phyloP scores from a whole-genome alignment of 2,888 invertebrate genomes.

The Dermolepida albohirtum region DNA sequence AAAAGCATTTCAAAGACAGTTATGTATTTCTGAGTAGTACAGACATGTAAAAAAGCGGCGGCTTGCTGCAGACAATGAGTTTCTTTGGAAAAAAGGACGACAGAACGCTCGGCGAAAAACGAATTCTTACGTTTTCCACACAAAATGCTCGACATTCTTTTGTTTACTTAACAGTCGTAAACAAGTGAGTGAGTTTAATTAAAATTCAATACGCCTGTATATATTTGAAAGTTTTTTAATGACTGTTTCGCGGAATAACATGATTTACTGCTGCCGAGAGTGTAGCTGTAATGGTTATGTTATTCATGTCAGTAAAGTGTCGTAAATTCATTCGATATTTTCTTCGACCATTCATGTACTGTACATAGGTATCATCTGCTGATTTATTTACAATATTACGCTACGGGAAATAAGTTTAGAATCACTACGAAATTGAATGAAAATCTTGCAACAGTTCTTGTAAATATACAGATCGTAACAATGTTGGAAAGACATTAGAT shows the following conservation, averaged over 20 bases:
- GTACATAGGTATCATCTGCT: no score
- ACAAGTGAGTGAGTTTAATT: slow-evolving; percentile 1
- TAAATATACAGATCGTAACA: no score
- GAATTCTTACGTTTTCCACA: slow-evolving; percentile 19
- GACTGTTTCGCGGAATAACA: slow-evolving; percentile 22
- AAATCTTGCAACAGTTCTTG: no score
- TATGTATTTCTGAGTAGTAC: slow-evolving; percentile 24
- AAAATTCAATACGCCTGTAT: slow-evolving; percentile 6
- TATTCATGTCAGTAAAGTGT: no score
- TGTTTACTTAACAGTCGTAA: slow-evolving; percentile 2
- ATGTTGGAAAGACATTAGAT: no score
- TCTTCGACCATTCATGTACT: no score
- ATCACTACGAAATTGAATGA: no score
- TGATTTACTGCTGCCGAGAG: slow-evolving; percentile 21
- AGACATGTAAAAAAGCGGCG: slow-evolving; percentile 15
- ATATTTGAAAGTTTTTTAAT: slow-evolving; percentile 19
- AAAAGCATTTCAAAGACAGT: slow-evolving; percentile 27
- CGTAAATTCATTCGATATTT: no score
- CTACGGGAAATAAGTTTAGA: no score
- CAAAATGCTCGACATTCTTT: slow-evolving; percentile 18
- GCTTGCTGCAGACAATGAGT: neutral
- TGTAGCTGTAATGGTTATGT: neutral
- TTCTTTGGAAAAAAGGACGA: slow-evolving; percentile 8
- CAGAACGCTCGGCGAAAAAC: slow-evolving; percentile 2
- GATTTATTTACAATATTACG: no score